phyloP scores from a whole-genome alignment of 2,113 vertebrate species.

The Malurus elegans region DNA sequence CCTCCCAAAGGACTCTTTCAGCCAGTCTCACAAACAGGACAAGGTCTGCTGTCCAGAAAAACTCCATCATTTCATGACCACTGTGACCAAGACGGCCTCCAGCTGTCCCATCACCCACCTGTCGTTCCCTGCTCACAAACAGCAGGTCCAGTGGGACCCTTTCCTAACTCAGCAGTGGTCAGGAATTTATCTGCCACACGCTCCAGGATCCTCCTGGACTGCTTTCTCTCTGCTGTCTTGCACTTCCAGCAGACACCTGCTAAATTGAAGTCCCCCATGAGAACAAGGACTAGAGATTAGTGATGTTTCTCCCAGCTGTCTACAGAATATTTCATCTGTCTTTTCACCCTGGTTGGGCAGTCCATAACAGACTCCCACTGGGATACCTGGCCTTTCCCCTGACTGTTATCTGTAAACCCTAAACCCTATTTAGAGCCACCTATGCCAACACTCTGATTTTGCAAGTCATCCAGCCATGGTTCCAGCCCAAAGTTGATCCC shows the following conservation, averaged over 20 bases:
- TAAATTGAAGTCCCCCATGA: background rate
- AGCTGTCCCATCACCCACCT: background rate
- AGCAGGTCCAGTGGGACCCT: background rate
- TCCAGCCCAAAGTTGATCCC: background rate
- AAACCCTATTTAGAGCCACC: too few species aligned
- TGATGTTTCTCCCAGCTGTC: background rate
- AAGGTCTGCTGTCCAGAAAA: background rate
- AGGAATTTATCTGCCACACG: background rate
- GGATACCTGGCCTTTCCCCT: background rate
- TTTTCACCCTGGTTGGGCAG: background rate
- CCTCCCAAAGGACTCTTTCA: background rate
- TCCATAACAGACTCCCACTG: background rate
- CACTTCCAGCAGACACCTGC: background rate
- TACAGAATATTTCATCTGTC: background rate
- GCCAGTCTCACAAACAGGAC: background rate
- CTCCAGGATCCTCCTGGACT: background rate
- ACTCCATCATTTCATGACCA: background rate
- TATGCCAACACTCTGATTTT: background rate
- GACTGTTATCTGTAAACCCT: fast-evolving
- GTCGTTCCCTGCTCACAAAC: background rate
- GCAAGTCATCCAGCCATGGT: too few species aligned
- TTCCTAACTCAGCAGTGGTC: background rate
- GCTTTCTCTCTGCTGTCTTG: background rate
- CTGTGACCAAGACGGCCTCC: background rate
- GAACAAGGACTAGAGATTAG: background rate